phyloP scores from a whole-genome alignment of 2,888 invertebrate species.

The Ichneumoninae sp. region DNA sequence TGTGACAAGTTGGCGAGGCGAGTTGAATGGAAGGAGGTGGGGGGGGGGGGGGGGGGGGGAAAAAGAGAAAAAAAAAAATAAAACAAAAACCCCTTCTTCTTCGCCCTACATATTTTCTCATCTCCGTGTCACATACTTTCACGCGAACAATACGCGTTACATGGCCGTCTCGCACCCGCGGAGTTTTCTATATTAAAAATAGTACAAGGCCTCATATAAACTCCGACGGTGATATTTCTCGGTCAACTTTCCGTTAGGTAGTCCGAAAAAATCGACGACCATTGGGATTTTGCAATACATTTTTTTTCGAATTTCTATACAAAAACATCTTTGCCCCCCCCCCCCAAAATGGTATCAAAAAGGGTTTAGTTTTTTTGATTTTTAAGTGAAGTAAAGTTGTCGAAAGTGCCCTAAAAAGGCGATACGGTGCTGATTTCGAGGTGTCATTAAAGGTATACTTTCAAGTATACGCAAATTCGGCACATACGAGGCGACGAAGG shows the following conservation, averaged over 20 bases:
- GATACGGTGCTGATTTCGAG: not conserved
- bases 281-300: not conserved
- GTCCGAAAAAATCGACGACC: not conserved
- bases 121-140: not conserved
- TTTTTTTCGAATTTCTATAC: not conserved
- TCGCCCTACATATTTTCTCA: not conserved
- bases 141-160: not conserved
- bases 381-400: not conserved
- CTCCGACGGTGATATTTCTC: not conserved
- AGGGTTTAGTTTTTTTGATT: not conserved
- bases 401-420: not conserved
- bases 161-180: not conserved
- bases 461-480: not conserved
- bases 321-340: not conserved
- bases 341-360: not conserved
- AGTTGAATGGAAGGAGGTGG: conserved; percentile 48
- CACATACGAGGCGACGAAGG: not conserved
- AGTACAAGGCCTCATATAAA: not conserved
- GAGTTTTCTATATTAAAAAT: conserved; percentile 11
- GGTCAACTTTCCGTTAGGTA: not conserved
- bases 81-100: too few relatives aligned
- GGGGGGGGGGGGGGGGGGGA: too few relatives aligned
- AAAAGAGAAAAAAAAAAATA: too few relatives aligned
- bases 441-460: not conserved
- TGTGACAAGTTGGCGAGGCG: conserved; percentile 76